Evolutionary conservation across 2,888 invertebrate species (phyloP), one percentile per base, ranked within the genome.

Genomic region (Entomobrya multifasciata): DNA sequence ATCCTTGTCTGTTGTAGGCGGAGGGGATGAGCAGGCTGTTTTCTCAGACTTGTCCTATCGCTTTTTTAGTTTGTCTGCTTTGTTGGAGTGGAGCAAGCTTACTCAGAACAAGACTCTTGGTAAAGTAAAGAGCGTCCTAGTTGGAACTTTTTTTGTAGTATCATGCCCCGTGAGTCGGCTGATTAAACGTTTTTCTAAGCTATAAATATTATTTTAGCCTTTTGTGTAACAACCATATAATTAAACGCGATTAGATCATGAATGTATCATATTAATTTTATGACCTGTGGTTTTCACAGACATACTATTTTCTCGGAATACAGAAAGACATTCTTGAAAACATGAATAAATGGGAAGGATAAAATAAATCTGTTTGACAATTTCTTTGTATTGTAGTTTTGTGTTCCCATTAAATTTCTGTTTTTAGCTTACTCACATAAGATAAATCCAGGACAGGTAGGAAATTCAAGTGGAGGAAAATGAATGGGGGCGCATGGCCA

Each of bases 1-100:
- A 86, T 86, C 86, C 79, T 86, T 86, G 72, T 74, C 80, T 49
- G 5, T 30, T 36, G 86, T 79, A 80, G 86, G 86, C 79, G 79
- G 86, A 74, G 86, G 65, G 86, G 74, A 84, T 55, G 78, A 70
- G 86, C 77, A 57, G 70, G 36, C 30, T 67, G 49, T 55, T 36
- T 55, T 41, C 22, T 55, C 8, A 44, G 44, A 22, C 25, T 70
- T 47, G 70, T 65, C 70, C 70, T 70, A 70, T 25, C 44, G 25
- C 25, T 70, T 67, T 22, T 67, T 13, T 44, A 5, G 67, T 17
- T 67, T 70, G 22, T 25, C 6, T 70, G 13, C 70, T 62, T 22
- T 36, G 1, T 13, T 65, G n/a, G n/a, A n/a, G n/a, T 65, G 22
- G 44, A 47, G 17, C 70, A 47, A 20, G 20, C 44, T 44, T 4